Conservation (phyloP, 2,888 invertebrate genomes). For the Temnothorax ravouxi region DNA sequence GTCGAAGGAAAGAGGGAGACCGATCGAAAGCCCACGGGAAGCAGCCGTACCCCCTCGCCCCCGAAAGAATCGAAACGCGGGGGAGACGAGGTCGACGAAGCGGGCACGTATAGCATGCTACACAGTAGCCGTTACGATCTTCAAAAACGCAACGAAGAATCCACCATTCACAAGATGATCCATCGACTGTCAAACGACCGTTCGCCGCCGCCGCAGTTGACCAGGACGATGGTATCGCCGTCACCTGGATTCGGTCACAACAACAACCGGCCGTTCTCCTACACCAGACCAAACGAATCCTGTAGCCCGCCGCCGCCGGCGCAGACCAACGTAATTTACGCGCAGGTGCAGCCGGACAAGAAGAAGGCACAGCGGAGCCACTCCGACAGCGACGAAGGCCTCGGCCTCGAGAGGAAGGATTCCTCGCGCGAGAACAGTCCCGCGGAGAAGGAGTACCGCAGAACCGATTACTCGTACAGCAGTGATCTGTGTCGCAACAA, state of each 20-base stretch:
- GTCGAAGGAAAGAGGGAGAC: constrained; percentile 56
- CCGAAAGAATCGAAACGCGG: constrained; percentile 62
- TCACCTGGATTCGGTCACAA: constrained; percentile 89
- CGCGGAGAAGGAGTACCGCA: constrained; percentile 83
- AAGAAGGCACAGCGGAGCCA: constrained; percentile 88
- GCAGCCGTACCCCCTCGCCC: constrained; percentile 63
- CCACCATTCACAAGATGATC: constrained; percentile 92
- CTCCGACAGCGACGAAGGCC: constrained; percentile 93
- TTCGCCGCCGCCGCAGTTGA: constrained; percentile 90
- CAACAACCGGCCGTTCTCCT: constrained; percentile 93
- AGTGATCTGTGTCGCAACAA: constrained; percentile 81
- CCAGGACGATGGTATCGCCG: constrained; percentile 88
- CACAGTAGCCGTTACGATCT: constrained; percentile 84
- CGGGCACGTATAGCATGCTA: constrained; percentile 78
- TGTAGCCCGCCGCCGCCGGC: constrained; percentile 85
- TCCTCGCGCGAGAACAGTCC: constrained; percentile 85
- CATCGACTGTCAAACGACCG: constrained; percentile 92
- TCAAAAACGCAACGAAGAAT: constrained; percentile 79
- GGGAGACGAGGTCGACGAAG: constrained; percentile 66
- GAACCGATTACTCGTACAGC: constrained; percentile 80
- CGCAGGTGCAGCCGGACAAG: constrained; percentile 89
- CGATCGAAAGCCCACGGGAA: constrained; percentile 7
- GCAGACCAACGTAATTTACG: constrained; percentile 91
- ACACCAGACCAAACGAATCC: constrained; percentile 88
- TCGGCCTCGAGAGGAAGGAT: constrained; percentile 90